Percentiles rank a stretch among this genome's conserved stretches.
Evolutionary conservation across 2,113 vertebrate species (phyloP).

Genomic region (Penelope pileata): DNA sequence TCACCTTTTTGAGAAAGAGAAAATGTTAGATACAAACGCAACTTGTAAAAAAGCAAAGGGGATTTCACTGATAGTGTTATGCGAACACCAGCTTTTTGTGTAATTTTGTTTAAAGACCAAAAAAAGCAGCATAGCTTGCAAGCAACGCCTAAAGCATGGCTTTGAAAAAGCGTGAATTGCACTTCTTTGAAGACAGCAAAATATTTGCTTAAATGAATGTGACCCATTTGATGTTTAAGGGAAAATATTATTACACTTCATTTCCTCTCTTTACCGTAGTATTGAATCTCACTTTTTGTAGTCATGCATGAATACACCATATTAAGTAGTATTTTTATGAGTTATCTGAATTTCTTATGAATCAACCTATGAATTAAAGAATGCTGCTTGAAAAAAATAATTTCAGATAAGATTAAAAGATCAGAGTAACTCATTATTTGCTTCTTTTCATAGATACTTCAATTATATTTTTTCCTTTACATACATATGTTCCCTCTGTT

Average conservation of each 20-base stretch:
- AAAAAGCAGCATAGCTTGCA: not conserved
- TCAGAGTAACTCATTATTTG: not conserved
- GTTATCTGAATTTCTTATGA: slow-evolving; percentile 24
- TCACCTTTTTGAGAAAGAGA: not conserved
- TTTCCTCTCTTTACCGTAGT: slow-evolving; percentile 29
- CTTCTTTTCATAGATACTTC: not conserved
- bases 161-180: not conserved
- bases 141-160: not conserved
- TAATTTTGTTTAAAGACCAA: not conserved
- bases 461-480: not conserved
- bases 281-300: slow-evolving; percentile 18
- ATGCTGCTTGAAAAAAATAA: not conserved
- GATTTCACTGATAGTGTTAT: not conserved
- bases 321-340: not conserved
- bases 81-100: not conserved
- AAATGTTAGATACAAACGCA: not conserved
- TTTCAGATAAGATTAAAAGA: slow-evolving; percentile 1
- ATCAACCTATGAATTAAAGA: not conserved
- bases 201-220: slow-evolving; percentile 22
- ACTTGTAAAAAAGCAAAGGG: not conserved
- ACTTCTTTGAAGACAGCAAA: slow-evolving; percentile 8
- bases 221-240: not conserved
- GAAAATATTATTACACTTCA: slow-evolving; percentile 36
- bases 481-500: not conserved
- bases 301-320: not conserved